A percentile compares a stretch with the other conserved stretches of the same genome.
Evolutionary conservation across 2,113 vertebrate genomes (phyloP).

Genomic region (Nycticebus coucang): DNA sequence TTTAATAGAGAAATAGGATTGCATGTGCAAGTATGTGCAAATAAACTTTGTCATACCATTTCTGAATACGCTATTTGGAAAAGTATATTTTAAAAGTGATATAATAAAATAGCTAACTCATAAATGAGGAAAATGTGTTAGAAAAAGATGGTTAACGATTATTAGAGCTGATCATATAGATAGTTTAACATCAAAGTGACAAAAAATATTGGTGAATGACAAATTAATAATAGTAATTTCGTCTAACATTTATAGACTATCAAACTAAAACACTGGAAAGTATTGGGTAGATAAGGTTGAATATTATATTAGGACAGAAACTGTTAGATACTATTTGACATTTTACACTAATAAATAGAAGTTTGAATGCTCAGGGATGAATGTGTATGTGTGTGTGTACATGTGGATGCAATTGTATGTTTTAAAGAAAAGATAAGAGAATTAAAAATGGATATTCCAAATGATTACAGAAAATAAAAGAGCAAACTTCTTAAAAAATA

Average conservation of each 20-base stretch:
- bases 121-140: neutral
- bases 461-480: neutral
- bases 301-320: neutral
- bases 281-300: neutral
- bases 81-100: neutral
- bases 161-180: neutral
- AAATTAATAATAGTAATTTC: neutral
- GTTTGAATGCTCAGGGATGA: neutral
- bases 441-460: neutral
- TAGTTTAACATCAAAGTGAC: neutral
- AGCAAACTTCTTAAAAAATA: neutral
- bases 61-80: neutral
- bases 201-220: neutral
- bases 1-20: neutral
- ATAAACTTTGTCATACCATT: neutral
- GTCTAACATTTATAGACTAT: neutral
- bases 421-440: neutral
- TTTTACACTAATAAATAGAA: neutral
- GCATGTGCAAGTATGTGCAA: neutral
- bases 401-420: neutral
- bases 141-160: neutral
- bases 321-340: neutral
- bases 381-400: neutral
- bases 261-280: conserved; percentile 12
- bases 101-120: neutral